phyloP scores from a whole-genome alignment of 2,113 vertebrate genomes.

The Sylvia atricapilla region DNA sequence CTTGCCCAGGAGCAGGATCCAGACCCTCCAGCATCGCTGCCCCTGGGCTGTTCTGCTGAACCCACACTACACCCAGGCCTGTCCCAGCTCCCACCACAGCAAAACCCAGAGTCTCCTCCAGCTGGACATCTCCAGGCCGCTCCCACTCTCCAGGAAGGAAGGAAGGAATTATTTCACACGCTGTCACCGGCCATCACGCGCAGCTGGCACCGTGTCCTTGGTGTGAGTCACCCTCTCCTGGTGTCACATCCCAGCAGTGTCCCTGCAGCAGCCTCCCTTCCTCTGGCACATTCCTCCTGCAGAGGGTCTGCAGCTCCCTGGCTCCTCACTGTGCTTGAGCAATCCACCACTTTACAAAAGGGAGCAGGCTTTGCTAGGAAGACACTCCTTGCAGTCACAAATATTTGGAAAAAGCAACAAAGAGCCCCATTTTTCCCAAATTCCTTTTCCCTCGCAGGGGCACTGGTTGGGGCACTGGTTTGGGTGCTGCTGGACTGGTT shows the following conservation, averaged over 20 bases:
- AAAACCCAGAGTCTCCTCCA: neutral
- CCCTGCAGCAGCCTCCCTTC: neutral
- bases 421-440: neutral
- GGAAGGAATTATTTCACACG: neutral
- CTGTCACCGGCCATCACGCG: neutral
- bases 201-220: neutral
- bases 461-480: neutral
- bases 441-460: neutral
- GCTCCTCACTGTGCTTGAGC: neutral
- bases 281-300: neutral
- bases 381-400: accelerated
- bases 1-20: neutral
- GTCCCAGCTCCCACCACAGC: neutral
- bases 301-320: neutral
- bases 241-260: neutral
- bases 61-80: neutral
- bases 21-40: neutral
- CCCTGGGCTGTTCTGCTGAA: accelerated
- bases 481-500: neutral
- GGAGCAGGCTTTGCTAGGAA: neutral
- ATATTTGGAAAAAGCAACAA: neutral
- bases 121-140: neutral
- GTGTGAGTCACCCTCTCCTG: neutral
- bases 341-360: neutral
- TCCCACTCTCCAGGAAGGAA: neutral